Base-by-base conservation (phyloP, 1,140 invertebrate species). In the Drosophila tani region DNA sequence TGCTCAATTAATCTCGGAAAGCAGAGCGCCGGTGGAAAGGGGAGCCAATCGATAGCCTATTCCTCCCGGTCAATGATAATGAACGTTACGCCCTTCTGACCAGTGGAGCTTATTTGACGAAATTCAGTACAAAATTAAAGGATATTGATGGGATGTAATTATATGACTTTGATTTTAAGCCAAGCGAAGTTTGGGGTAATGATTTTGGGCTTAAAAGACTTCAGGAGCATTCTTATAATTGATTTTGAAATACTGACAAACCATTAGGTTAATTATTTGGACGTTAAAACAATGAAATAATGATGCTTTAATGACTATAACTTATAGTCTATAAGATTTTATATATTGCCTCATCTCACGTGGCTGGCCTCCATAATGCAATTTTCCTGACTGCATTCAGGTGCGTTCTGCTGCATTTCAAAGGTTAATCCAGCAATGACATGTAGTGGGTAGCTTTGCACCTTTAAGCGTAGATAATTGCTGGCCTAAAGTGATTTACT, bases 1-100 rank as follows among this genome's bases (percentile, higher is more conserved):
- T 79, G 70, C 81, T 79, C 69, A 82, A 82, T 82, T 82, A 75
- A 82, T 79, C 65, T 70, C 64, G 35, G 64, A 50, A 53, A 66
- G 81, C 64, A 56, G 59, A 59, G 17, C 15, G 12, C 11, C 8
- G 43, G 29, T 24, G 32, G 58, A 45, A 66, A 51, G 43, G 38
- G 38, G 24, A 38, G 53, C 21, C 43, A 82, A 65, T 78, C 80
- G 59, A 43, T 65, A 41, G 35, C 57, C 46, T 49, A 49, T 45
- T 38, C 38, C 32, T 27, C 46, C 49, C 45, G 58, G 53, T 35
- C 76, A 80, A 75, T 59, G 53, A 66, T 66, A 75, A 76, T 76
- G 27, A 76, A 27, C 17, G 46, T 15, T 11, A 17, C n/a, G 21
- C 35, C 14, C 29, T 9, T 45, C 11, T 38, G 19, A 32, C 17